Base-by-base conservation (phyloP, 2,888 invertebrate genomes). In the Eurytoma californica region DNA sequence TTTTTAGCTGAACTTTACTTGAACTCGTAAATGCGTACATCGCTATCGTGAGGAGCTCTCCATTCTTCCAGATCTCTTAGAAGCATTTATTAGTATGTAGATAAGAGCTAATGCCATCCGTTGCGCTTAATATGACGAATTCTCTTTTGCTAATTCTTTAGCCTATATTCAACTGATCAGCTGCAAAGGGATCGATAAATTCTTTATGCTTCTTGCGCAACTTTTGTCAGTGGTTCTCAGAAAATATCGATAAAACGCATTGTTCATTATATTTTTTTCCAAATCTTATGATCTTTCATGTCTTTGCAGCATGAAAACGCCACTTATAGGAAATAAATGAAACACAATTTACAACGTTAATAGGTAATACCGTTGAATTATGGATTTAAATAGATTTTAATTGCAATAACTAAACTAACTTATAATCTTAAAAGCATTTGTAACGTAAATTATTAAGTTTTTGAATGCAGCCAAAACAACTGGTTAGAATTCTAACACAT, bases 101-200 rank as follows among this genome's bases (percentile, higher is more conserved):
- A 74, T 74, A 67, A 60, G 58, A 51, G 7, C 9, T 39, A 39
- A 39, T 9, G 7, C n/a, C 66, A 12, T 49, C 13, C 13, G 67
- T 49, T 30, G 58, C 47, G 28, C 16, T 14, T 65, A 73, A 73
- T 65, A 58, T 24, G 3, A 13, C 7, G n/a, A 61, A 53, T 61
- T 51, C 51, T 39, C 39, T 47, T 1, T 51, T 67, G 24, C 7
- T 18, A 13, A 74, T 74, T 68, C 24, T 76, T 76, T 53, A 39
- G 61, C 75, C 75, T 76, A 75, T 68, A 61, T 76, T 39, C 18
- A 24, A n/a, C 61, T 53, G 75, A 68, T 68, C 14, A 73, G 53
- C 14, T 65, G 49, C n/a, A 18, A 20, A 28, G 61, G 28, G 47
- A 28, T 7, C 12, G 49, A 58, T 66, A 39, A 3, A 24, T 18